Evolutionary conservation across 2,113 vertebrate species (phyloP).

Genomic region (Orientallactaga bullata): DNA sequence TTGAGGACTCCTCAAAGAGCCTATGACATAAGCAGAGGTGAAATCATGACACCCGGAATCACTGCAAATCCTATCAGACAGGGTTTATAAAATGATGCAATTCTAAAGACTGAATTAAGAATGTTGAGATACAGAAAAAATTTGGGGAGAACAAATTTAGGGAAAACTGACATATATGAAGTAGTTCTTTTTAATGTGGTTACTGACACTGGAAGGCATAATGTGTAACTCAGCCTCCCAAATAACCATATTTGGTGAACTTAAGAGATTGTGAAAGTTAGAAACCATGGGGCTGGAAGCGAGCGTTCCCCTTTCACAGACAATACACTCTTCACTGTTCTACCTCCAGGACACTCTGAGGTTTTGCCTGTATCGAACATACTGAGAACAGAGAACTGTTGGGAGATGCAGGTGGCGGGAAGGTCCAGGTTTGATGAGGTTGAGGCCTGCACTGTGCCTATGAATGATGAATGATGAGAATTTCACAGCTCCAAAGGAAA

Average conservation of each 20-base stretch:
- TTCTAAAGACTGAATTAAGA: background rate
- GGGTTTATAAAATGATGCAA: background rate
- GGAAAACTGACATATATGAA: background rate
- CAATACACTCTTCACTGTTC: background rate
- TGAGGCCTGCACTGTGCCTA: background rate
- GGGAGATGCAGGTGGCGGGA: background rate
- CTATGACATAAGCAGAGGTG: background rate
- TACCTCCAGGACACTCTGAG: background rate
- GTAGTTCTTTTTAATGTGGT: background rate
- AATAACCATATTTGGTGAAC: background rate
- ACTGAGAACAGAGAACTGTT: background rate
- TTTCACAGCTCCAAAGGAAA: background rate
- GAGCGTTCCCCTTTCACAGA: background rate
- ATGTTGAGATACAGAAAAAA: background rate
- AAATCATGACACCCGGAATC: background rate
- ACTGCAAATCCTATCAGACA: background rate
- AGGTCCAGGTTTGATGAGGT: background rate
- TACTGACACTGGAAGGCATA: background rate
- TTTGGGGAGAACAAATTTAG: background rate
- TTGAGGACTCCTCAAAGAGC: background rate
- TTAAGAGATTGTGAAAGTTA: background rate
- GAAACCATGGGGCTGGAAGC: background rate
- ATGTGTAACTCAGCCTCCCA: background rate
- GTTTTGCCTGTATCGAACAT: background rate
- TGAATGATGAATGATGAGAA: background rate